Evolutionary conservation across 2,797 vertebrate species (phyloP), one percentile per base, ranked within the genome.

Genomic region (Ateles fusciceps): DNA sequence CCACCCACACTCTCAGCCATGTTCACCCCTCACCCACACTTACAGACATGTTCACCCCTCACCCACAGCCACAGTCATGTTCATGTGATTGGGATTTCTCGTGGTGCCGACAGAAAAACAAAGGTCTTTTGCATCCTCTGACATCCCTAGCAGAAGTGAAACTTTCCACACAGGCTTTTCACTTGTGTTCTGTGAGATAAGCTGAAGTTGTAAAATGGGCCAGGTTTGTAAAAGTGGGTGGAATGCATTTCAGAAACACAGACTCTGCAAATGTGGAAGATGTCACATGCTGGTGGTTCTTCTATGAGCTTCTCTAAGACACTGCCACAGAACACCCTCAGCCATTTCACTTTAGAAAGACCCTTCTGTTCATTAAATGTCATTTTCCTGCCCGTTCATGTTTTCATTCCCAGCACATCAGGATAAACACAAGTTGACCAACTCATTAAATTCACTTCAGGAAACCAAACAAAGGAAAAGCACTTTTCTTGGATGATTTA

Each of bases 1-100:
- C 2, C 21, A 4, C 55, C 22, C 55, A 24, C 3, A 24, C 3
- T 3, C 21, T 3, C 3, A 10, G 55, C 2, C 52, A 52, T 52
- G 52, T 7, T 52, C 19, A 57, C 55, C 1, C 19, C 52, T 2
- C 6, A 52, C 52, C 52, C 52, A 52, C 52, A 55, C 19, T 19
- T 19, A 3, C 52, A 55, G 52, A 7, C 55, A 11, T 57, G 24
- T 57, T 57, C 57, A 59, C 57, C 57, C 10, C 57, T 4, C 10
- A 26, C 57, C 10, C 24, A 59, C 57, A 59, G 24, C 57, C 57
- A 59, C 24, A 26, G 24, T 26, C 24, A 26, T 57, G 24, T 68
- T 68, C 61, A 33, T 68, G 19, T 68, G 33, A 33, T 15, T 68
- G 30, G 30, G 61, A 33, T 68, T 68, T 68, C 30, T 68, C 14